A percentile compares a stretch with the other conserved stretches of the same genome.
These are phyloP conservation scores for Rhingia campestris DNA, from an alignment of 2,888 invertebrate genomes.

Conservation along the genomic window DNA sequence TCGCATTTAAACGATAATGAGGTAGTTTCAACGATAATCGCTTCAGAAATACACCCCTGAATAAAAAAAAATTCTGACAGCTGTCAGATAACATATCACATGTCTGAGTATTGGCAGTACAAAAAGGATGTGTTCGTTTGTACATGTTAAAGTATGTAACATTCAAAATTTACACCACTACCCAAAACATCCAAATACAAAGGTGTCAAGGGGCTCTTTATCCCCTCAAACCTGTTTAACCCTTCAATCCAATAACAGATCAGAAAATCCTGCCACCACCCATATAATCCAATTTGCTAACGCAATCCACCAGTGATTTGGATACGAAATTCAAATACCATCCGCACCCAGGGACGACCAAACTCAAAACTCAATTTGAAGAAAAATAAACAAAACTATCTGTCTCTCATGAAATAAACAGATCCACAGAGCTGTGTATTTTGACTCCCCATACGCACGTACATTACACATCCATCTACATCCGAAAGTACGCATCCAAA, in stretches of 20 bases:
- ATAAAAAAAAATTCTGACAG: too few relatives aligned
- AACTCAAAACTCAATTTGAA: slow-evolving; percentile 33
- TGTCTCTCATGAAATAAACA: slow-evolving; percentile 28
- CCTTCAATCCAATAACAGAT: background rate
- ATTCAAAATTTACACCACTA: too few relatives aligned
- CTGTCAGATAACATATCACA: too few relatives aligned
- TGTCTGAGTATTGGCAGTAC: too few relatives aligned
- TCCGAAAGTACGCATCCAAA: background rate
- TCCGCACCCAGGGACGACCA: slow-evolving; percentile 22
- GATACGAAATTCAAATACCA: slow-evolving; percentile 10
- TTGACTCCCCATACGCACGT: slow-evolving; percentile 6
- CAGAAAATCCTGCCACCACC: background rate
- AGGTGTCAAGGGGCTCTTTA: background rate
- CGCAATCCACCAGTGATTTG: slow-evolving; percentile 5
- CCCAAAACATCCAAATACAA: too few relatives aligned
- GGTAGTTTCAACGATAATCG: too few relatives aligned
- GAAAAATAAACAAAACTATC: slow-evolving; percentile 37
- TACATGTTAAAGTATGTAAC: too few relatives aligned
- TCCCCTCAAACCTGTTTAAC: background rate
- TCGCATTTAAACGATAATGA: too few relatives aligned
- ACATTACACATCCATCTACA: background rate
- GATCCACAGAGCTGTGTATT: slow-evolving; percentile 6
- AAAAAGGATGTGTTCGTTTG: too few relatives aligned
- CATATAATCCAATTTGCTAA: background rate
- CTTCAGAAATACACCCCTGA: too few relatives aligned